Percentiles rank a stretch among this genome's conserved stretches.
phyloP scores from a whole-genome alignment of 1,140 invertebrate species.

The Orussus abietinus region DNA sequence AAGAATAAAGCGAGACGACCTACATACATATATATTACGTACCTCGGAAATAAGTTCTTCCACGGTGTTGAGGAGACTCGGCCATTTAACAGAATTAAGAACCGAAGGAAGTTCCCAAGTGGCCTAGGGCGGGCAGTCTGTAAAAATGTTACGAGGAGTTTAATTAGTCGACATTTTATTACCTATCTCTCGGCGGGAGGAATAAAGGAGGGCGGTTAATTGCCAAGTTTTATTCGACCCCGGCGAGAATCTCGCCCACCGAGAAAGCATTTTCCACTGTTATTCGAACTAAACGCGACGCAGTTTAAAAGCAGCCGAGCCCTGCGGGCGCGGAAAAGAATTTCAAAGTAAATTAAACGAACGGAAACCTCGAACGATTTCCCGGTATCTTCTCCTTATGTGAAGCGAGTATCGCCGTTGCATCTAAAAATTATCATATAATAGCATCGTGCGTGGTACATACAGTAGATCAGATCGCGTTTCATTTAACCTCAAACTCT shows the following conservation, averaged over 20 bases:
- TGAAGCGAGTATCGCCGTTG: constrained; percentile 2
- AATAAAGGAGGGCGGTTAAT: constrained; percentile 28
- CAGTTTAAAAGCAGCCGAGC: constrained; percentile 35
- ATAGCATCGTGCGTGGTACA: constrained; percentile 1
- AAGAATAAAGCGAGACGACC: too few species aligned
- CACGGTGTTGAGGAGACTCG: too few species aligned
- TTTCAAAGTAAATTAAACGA: constrained; percentile 32
- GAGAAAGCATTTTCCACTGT: constrained; percentile 30
- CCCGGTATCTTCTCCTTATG: constrained; percentile 4
- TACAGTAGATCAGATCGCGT: constrained; percentile 2
- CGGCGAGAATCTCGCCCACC: constrained; percentile 20
- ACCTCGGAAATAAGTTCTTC: too few species aligned
- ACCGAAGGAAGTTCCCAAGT: not conserved
- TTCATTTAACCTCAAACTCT: constrained; percentile 1
- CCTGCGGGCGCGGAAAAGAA: constrained; percentile 24
- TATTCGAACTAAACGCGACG: constrained; percentile 36
- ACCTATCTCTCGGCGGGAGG: constrained; percentile 18
- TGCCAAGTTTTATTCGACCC: constrained; percentile 40
- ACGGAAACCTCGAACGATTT: constrained; percentile 21
- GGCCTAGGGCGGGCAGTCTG: constrained; percentile 30
- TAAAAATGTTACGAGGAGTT: constrained; percentile 50
- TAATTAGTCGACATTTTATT: constrained; percentile 43
- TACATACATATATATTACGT: too few species aligned
- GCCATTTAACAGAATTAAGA: too few species aligned
- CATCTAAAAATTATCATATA: constrained; percentile 6